Evolutionary conservation across 2,888 invertebrate species (phyloP), one percentile per base, ranked within the genome.

Genomic region (Subacronicta megacephala): DNA sequence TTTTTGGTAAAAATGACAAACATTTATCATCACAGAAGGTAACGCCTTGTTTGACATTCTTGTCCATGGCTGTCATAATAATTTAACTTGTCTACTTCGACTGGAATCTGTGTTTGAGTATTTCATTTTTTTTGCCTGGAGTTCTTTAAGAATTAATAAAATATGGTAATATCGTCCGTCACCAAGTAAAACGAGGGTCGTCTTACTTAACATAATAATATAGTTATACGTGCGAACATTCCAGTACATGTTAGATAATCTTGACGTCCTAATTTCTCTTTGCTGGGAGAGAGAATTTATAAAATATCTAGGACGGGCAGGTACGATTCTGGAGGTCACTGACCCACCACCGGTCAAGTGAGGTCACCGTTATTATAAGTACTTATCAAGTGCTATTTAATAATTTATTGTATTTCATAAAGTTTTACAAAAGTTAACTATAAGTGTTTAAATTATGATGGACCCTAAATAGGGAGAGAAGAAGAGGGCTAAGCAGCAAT

Each of bases 121-220:
- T 15, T 38, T 53, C 36, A 45, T 54, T 68, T 56, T 60, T 51
- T 49, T 72, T n/a, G n/a, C n/a, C 43, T 35, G 9, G 23, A 60
- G 17, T 61, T 67, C 52, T 60, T 35, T 23, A 45, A 67, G 10
- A 26, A 68, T 56, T 72, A 56, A 60, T 54, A 59, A 67, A 72
- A 72, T 54, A 66, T 72, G 53, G 50, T 45, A 59, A 66, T 66
- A 55, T 5, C 5, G 52, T 37, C 52, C 50, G 61, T 67, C 67
- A 49, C 36, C 13, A 35, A 38, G 35, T 41, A 13, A 38, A 65
- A 71, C 66, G 41, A 66, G 72, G 72, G 72, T 66, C 66, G 58
- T 1, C 41, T 65, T 71, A 36, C 58, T 49, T 71, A 70, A 70
- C 71, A 64, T 66, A 57, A 64, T 66, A 57, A 66, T 49, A 49